Evolutionary conservation across 2,888 invertebrate genomes (phyloP).

Genomic region (Zelleria hepariella): DNA sequence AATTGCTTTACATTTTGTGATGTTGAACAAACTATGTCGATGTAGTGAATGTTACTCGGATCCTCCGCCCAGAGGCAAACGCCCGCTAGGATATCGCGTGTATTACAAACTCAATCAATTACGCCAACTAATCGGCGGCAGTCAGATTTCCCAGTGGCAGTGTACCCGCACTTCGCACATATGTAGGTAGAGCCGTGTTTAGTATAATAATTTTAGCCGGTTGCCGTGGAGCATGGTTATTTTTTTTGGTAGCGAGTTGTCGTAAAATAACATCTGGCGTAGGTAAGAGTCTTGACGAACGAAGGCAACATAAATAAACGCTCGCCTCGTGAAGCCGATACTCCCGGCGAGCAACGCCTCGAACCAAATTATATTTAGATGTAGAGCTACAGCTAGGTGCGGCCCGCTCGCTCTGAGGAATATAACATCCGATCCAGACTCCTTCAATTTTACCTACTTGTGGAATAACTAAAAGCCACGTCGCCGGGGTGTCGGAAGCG

Average conservation of each 20-base stretch:
- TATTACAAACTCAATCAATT: not conserved
- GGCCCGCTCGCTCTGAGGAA: not conserved
- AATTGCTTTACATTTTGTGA: not conserved
- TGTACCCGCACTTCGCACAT: not conserved
- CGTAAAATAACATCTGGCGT: constrained; percentile 67
- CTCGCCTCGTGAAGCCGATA: constrained; percentile 2
- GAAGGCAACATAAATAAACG: constrained; percentile 68
- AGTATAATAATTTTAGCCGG: not conserved
- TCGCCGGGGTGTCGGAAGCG: not conserved
- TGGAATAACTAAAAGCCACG: not conserved
- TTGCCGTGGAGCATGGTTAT: not conserved
- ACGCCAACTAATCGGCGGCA: not conserved
- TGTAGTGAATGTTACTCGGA: not conserved
- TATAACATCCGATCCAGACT: constrained; percentile 4
- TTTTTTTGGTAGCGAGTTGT: constrained; percentile 53
- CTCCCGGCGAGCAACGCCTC: constrained; percentile 2
- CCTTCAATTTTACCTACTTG: not conserved
- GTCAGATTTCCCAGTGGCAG: not conserved
- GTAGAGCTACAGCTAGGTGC: constrained; percentile 4
- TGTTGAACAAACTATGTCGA: not conserved
- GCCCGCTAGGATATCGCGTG: not conserved
- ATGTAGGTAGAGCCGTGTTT: not conserved
- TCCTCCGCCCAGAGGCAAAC: not conserved
- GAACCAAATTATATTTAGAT: constrained; percentile 16
- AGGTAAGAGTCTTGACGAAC: constrained; percentile 61